A percentile compares a stretch with the other conserved stretches of the same genome.
Conservation (phyloP, 2,888 invertebrate species). For the Caenorhabditis sp. region DNA sequence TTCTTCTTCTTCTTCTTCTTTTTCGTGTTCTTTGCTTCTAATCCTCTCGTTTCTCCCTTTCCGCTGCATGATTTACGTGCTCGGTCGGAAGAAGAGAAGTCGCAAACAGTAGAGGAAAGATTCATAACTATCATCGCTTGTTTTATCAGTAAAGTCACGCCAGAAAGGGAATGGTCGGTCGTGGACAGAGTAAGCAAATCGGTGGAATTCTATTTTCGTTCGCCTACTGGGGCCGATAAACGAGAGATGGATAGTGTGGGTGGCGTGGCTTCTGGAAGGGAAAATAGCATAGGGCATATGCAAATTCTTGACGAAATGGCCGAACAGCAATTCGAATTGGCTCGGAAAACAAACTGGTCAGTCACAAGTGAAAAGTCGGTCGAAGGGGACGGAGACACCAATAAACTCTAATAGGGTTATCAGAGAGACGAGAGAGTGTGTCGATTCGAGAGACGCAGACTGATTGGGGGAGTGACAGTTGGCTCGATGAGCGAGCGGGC, state of each 20-base stretch:
- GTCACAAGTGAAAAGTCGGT: slow-evolving; percentile 9
- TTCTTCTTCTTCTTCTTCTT: too few species aligned
- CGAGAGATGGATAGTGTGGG: too few species aligned
- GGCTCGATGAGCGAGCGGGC: slow-evolving; percentile 23
- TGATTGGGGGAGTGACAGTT: slow-evolving; percentile 9
- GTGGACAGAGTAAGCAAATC: background rate
- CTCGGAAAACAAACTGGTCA: slow-evolving; percentile 7
- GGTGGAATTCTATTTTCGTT: too few species aligned
- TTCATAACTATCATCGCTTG: slow-evolving; percentile 6
- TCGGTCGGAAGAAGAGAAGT: background rate
- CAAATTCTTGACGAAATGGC: background rate
- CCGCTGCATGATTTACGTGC: background rate
- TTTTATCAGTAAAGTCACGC: slow-evolving; percentile 6
- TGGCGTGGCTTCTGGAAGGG: background rate
- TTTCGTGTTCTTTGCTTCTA: background rate
- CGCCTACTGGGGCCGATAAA: background rate
- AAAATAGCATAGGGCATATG: background rate
- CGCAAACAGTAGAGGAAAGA: slow-evolving; percentile 7
- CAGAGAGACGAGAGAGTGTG: slow-evolving; percentile 18
- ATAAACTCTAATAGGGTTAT: slow-evolving; percentile 40
- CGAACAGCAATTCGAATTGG: background rate
- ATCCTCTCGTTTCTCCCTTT: background rate
- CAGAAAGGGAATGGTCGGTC: background rate
- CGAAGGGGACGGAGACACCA: background rate
- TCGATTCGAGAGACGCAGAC: slow-evolving; percentile 21